phyloP scores from a whole-genome alignment of 2,797 vertebrate genomes.

The Sebastes glaucus region DNA sequence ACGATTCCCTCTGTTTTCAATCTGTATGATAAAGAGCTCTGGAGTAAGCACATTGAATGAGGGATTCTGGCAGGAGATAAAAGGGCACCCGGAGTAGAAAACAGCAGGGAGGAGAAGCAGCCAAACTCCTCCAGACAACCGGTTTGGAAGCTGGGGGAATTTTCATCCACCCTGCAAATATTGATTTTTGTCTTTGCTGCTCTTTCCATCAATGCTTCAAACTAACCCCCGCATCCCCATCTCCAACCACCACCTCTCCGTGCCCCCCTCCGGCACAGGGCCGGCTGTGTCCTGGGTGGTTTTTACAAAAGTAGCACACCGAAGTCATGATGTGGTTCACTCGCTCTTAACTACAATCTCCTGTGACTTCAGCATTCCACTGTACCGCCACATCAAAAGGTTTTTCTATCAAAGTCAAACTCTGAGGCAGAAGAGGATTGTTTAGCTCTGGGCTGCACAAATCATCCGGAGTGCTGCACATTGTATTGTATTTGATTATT shows the following conservation, averaged over 20 bases:
- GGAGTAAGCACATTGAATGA: constrained; percentile 56
- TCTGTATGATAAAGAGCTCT: constrained; percentile 67
- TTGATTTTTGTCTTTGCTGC: constrained; percentile 74
- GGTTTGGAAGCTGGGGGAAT: constrained; percentile 61
- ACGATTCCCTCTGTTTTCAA: constrained; percentile 61
- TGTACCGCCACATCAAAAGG: constrained; percentile 28
- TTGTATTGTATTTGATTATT: constrained; percentile 36
- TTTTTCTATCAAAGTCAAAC: constrained; percentile 54
- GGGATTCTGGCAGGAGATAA: constrained; percentile 67
- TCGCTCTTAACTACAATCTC: constrained; percentile 58
- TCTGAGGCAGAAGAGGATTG: constrained; percentile 29
- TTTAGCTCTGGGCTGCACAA: constrained; percentile 31
- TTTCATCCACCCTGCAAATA: constrained; percentile 75
- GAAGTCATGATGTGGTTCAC: constrained; percentile 66
- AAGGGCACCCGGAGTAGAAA: constrained; percentile 56
- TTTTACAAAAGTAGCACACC: constrained; percentile 57
- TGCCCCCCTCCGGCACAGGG: constrained; percentile 33
- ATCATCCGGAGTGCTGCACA: constrained; percentile 30
- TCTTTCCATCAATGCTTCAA: constrained; percentile 71
- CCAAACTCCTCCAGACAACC: constrained; percentile 67
- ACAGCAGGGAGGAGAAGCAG: constrained; percentile 51
- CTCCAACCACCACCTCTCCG: constrained; percentile 5
- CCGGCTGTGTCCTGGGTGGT: constrained; percentile 48
- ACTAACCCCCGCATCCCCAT: constrained; percentile 13
- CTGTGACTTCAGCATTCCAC: constrained; percentile 24